Conservation (phyloP, 1,140 invertebrate genomes). For the Chelonus insularis region DNA sequence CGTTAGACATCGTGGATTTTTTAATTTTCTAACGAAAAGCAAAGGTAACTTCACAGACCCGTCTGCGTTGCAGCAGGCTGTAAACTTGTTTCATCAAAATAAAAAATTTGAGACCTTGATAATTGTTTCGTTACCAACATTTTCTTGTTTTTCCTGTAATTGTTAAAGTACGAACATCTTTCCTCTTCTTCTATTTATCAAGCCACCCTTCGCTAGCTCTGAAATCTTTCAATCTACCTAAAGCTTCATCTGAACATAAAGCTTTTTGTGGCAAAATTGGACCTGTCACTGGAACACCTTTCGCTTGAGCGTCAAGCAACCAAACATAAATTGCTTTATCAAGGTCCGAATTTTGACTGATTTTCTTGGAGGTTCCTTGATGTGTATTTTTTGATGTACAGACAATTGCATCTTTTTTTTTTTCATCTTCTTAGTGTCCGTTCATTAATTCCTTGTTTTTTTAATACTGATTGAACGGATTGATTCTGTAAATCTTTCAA, state of each 20-base stretch:
- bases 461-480: neutral
- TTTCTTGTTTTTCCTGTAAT: neutral
- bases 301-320: neutral
- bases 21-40: conserved; percentile 35
- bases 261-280: neutral
- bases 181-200: neutral
- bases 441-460: neutral
- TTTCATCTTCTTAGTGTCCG: neutral
- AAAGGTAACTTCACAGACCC: conserved; percentile 33
- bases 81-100: too few relatives aligned
- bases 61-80: conserved; percentile 30
- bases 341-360: neutral
- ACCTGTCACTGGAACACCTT: neutral
- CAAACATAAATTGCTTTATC: neutral
- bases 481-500: neutral
- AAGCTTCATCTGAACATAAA: neutral
- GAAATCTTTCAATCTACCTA: neutral
- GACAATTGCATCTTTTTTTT: neutral
- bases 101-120: too few relatives aligned
- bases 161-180: neutral
- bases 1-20: conserved; percentile 36
- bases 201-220: neutral
- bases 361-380: neutral
- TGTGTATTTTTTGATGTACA: neutral
- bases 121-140: neutral